Percentiles rank a stretch among this genome's conserved stretches.
These are phyloP conservation scores for Natrix natrix DNA, from an alignment of 2,797 vertebrate genomes.

Conservation along the genomic window DNA sequence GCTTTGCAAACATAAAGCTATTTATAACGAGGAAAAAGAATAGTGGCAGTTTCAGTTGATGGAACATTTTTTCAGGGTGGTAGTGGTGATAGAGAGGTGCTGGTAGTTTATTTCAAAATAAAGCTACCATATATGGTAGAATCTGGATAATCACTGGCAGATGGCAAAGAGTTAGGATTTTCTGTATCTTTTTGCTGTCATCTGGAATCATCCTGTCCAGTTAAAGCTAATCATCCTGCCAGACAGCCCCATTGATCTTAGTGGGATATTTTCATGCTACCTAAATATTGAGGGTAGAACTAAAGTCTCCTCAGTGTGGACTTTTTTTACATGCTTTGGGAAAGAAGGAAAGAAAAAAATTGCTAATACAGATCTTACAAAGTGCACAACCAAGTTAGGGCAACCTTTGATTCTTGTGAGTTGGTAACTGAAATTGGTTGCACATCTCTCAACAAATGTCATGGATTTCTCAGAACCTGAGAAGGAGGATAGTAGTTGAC, in stretches of 20 bases:
- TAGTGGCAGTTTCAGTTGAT: not conserved
- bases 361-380: not conserved
- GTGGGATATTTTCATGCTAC: not conserved
- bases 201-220: not conserved
- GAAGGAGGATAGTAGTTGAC: not conserved
- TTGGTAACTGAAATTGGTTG: not conserved
- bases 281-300: not conserved
- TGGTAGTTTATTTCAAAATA: not conserved
- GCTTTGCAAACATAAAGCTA: not conserved
- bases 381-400: not conserved
- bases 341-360: not conserved
- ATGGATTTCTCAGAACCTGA: not conserved
- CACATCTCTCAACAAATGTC: not conserved
- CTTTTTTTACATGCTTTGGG: not conserved
- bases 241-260: not conserved
- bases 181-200: not conserved
- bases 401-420: not conserved
- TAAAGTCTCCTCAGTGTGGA: not conserved
- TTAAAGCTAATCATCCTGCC: not conserved
- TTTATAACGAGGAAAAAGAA: not conserved
- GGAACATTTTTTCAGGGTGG: not conserved
- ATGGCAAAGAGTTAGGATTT: not conserved
- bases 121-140: not conserved
- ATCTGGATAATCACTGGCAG: not conserved
- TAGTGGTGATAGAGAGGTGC: not conserved